A percentile compares a stretch with the other conserved stretches of the same genome.
These are phyloP conservation scores for Phrynocephalus vlangalii DNA, from an alignment of 2,797 vertebrate genomes.

Conservation along the genomic window DNA sequence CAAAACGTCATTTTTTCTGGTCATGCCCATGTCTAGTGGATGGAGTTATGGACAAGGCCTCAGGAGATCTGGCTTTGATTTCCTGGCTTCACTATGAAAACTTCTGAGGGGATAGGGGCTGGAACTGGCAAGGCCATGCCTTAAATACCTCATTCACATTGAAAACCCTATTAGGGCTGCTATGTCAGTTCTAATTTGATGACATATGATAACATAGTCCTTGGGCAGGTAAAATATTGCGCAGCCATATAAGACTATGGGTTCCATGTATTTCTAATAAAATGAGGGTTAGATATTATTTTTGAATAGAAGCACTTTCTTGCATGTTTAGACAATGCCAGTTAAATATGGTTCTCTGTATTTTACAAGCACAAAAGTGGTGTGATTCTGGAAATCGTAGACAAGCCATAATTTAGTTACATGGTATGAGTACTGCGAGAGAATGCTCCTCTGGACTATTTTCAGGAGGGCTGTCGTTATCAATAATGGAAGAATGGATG, in stretches of 20 bases:
- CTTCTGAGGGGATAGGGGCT: too few species aligned
- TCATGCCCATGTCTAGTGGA: too few species aligned
- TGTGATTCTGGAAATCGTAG: neutral
- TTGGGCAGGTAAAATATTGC: neutral
- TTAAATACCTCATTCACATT: too few species aligned
- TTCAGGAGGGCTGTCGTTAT: constrained; percentile 25
- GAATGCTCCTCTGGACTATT: constrained; percentile 15
- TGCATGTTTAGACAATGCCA: neutral
- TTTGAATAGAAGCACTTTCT: too few species aligned
- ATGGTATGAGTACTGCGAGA: constrained; percentile 9
- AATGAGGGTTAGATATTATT: neutral
- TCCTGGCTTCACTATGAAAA: too few species aligned
- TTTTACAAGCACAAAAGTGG: neutral
- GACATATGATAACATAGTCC: neutral
- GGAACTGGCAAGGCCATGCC: too few species aligned
- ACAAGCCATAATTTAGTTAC: neutral
- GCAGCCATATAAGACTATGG: neutral
- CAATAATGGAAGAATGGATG: constrained; percentile 17
- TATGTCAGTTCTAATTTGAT: too few species aligned
- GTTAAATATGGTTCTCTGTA: neutral
- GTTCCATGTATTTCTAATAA: neutral
- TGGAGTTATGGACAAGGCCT: too few species aligned
- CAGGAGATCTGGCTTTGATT: too few species aligned
- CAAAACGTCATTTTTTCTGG: too few species aligned
- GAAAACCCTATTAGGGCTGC: too few species aligned